A percentile compares a stretch with the other conserved stretches of the same genome.
Conservation (phyloP, 2,888 invertebrate genomes). For the Orthosia incerta region DNA sequence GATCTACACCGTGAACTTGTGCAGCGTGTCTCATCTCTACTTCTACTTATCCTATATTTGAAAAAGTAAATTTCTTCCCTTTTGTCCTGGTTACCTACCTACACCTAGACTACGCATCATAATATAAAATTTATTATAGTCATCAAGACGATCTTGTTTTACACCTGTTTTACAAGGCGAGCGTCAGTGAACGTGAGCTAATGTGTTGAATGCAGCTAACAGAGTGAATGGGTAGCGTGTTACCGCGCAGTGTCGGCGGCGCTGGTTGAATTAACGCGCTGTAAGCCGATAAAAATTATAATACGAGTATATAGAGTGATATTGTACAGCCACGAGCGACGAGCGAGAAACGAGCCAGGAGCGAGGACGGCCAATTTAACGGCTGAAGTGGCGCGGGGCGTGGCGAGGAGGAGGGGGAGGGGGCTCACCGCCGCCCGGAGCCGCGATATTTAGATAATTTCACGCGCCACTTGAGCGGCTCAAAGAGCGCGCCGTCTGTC, state of each 20-base stretch:
- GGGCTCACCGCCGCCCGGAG: conserved; percentile 13
- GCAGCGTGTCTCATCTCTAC: too few relatives aligned
- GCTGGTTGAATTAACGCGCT: conserved; percentile 33
- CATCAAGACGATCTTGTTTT: neutral
- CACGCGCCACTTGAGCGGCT: conserved; percentile 58
- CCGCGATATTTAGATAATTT: conserved; percentile 57
- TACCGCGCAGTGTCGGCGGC: neutral
- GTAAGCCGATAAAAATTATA: conserved; percentile 32
- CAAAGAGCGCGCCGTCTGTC: conserved; percentile 39
- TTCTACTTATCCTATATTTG: too few relatives aligned
- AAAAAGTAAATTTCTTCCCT: too few relatives aligned
- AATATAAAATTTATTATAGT: neutral
- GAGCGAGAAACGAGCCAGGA: neutral
- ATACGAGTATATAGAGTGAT: conserved; percentile 30
- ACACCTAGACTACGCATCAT: neutral
- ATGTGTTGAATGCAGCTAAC: neutral
- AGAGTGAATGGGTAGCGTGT: conserved; percentile 7
- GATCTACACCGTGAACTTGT: too few relatives aligned
- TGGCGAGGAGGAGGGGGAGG: too few relatives aligned
- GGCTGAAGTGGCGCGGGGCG: conserved; percentile 10
- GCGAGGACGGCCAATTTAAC: conserved; percentile 52
- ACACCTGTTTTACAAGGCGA: neutral
- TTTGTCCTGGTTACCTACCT: too few relatives aligned
- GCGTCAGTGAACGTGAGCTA: neutral
- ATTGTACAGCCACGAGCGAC: conserved; percentile 29